Conservation (phyloP, 2,888 invertebrate genomes). For the Plebejus anna region DNA sequence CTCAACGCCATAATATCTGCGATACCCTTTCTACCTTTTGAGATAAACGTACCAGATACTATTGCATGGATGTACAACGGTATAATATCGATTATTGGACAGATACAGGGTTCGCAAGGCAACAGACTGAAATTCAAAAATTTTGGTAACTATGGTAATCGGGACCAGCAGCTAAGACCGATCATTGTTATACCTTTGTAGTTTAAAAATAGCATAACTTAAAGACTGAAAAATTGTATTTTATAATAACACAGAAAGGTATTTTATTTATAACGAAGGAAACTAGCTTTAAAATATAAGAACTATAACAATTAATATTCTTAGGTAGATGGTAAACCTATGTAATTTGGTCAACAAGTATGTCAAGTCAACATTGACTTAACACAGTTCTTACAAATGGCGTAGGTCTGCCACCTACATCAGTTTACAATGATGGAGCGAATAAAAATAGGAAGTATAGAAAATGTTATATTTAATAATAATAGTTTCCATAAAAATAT, state of each 20-base stretch:
- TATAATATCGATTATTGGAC: constrained; percentile 59
- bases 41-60: constrained; percentile 82
- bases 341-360: too few relatives aligned
- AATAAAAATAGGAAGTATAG: constrained; percentile 8
- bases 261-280: too few relatives aligned
- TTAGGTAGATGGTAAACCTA: too few relatives aligned
- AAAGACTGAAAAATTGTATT: constrained; percentile 10
- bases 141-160: not conserved
- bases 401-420: too few relatives aligned
- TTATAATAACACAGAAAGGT: too few relatives aligned
- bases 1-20: constrained; percentile 72
- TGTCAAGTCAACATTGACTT: too few relatives aligned
- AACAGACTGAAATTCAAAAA: constrained; percentile 9
- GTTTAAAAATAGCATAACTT: not conserved
- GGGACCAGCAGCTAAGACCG: not conserved
- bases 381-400: too few relatives aligned
- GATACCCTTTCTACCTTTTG: constrained; percentile 80
- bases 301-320: too few relatives aligned
- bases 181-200: constrained; percentile 26
- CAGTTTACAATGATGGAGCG: not conserved
- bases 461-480: constrained; percentile 25
- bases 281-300: too few relatives aligned
- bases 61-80: constrained; percentile 66
- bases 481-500: not conserved
- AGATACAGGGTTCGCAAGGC: constrained; percentile 50